Percentiles rank a stretch among this genome's conserved stretches.
Conservation (phyloP, 2,888 invertebrate genomes). For the Steinernema hermaphroditum region DNA sequence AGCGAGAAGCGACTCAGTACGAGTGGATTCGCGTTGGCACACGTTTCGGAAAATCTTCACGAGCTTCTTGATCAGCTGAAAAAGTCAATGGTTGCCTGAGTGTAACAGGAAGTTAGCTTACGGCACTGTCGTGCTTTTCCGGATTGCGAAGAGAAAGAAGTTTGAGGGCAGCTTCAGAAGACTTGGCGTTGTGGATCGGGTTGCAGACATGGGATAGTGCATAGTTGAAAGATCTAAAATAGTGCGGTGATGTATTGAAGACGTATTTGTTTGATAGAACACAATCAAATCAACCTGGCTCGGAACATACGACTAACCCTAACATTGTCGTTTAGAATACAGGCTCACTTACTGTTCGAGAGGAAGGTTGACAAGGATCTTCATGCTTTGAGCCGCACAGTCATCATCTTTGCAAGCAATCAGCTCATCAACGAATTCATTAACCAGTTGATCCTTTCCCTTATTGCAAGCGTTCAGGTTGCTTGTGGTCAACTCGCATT, state of each 20-base stretch:
- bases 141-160: conserved; percentile 36
- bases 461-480: conserved; percentile 49
- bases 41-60: conserved; percentile 55
- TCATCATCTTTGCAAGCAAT: conserved; percentile 9
- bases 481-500: conserved; percentile 49
- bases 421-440: conserved; percentile 48
- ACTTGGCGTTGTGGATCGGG: background rate
- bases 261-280: too few species aligned
- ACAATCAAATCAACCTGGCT: too few species aligned
- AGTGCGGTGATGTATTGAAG: too few species aligned
- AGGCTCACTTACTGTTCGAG: conserved; percentile 21
- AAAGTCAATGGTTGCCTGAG: background rate
- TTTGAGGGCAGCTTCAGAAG: conserved; percentile 40
- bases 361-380: conserved; percentile 46
- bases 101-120: background rate
- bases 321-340: too few species aligned
- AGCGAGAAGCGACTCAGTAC: conserved; percentile 48
- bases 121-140: conserved; percentile 23
- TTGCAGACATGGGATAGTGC: background rate
- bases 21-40: conserved; percentile 44
- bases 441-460: conserved; percentile 48
- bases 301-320: too few species aligned
- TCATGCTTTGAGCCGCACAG: conserved; percentile 23
- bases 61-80: conserved; percentile 43
- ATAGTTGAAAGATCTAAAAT: conserved; percentile 11